These are phyloP conservation scores for Sebastes jordani DNA, from an alignment of 2,797 vertebrate genomes.

Conservation along the genomic window DNA sequence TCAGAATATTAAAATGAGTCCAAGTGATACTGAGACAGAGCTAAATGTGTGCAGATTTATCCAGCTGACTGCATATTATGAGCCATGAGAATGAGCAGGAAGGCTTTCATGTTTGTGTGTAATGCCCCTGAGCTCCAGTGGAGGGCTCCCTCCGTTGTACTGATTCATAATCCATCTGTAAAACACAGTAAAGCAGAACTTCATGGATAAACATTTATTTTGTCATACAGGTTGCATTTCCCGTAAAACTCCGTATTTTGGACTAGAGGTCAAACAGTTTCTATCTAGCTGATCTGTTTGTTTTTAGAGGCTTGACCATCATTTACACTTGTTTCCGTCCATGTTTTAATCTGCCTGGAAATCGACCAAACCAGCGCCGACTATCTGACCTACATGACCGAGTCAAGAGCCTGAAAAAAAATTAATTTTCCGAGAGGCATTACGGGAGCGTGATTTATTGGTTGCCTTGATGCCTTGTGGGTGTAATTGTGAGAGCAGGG, in stretches of 20 bases:
- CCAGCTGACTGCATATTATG: background rate
- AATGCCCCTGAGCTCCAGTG: conserved; percentile 52
- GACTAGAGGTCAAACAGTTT: conserved; percentile 11
- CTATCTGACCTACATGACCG: conserved; percentile 76
- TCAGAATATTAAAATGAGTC: background rate
- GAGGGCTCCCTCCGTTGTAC: conserved; percentile 66
- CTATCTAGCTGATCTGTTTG: conserved; percentile 6
- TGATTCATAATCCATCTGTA: conserved; percentile 34
- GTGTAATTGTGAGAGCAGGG: conserved; percentile 69
- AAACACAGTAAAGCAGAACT: conserved; percentile 27
- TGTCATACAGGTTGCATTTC: background rate
- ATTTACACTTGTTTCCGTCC: conserved; percentile 10
- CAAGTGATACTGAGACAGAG: background rate
- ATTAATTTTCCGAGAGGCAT: conserved; percentile 83
- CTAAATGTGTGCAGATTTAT: background rate
- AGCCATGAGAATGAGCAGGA: background rate
- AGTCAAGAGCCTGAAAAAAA: conserved; percentile 61
- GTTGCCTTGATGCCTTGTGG: conserved; percentile 63
- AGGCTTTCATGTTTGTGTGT: background rate
- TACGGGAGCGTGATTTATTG: conserved; percentile 71
- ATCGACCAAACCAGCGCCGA: conserved; percentile 33
- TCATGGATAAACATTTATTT: background rate
- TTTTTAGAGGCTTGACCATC: conserved; percentile 25
- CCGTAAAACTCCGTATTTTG: background rate
- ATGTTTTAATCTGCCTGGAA: conserved; percentile 43